phyloP scores from a whole-genome alignment of 2,888 invertebrate species.

The Isotomurus palustris region DNA sequence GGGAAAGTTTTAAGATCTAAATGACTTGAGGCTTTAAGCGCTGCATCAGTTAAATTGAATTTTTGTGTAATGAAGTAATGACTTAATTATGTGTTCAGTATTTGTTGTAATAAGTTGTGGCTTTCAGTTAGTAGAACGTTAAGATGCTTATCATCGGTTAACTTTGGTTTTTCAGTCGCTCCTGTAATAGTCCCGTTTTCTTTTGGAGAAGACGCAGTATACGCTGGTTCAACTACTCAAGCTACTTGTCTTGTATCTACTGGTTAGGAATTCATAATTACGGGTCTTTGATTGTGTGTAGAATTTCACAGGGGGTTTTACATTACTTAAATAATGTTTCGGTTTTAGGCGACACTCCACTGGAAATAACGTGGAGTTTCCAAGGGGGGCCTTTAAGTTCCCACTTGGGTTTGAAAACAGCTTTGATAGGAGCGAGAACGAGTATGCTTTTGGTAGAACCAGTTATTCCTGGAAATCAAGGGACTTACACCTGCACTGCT shows the following conservation, averaged over 20 bases:
- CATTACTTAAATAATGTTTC: neutral
- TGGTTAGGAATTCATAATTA: constrained; percentile 17
- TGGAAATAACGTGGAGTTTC: constrained; percentile 41
- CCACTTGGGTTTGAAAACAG: constrained; percentile 54
- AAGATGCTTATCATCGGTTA: too few relatives aligned
- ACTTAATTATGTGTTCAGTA: neutral
- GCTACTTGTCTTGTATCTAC: constrained; percentile 37
- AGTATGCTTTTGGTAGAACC: constrained; percentile 56
- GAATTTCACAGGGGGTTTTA: neutral
- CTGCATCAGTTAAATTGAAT: neutral
- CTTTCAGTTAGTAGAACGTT: neutral
- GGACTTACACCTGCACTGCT: constrained; percentile 46
- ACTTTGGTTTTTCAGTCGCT: constrained; percentile 13
- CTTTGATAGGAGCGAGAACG: constrained; percentile 57
- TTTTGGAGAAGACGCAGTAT: constrained; percentile 37
- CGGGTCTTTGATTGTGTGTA: neutral
- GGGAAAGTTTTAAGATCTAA: neutral
- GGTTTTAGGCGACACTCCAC: constrained; percentile 34
- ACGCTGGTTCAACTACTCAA: constrained; percentile 36
- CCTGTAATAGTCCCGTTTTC: constrained; percentile 28
- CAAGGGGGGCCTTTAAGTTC: constrained; percentile 38
- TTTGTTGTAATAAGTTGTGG: neutral
- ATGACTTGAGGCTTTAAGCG: neutral
- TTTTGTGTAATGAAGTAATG: neutral
- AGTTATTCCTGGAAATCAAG: constrained; percentile 45